Evolutionary conservation across 1,140 invertebrate species (phyloP), one percentile per base, ranked within the genome.

Genomic region (Dendrolimus kikuchii): DNA sequence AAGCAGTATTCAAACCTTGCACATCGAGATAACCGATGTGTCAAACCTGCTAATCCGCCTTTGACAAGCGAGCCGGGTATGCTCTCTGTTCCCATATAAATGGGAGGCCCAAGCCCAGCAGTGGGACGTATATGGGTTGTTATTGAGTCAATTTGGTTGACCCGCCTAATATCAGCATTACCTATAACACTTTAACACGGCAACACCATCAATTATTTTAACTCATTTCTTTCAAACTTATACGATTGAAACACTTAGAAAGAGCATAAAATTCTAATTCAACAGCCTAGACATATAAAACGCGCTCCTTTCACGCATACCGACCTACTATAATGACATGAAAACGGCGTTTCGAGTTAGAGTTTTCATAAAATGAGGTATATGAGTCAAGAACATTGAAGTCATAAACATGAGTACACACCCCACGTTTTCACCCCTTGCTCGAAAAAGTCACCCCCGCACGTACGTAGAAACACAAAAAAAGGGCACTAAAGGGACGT

Each of bases 341-440:
- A 72, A 74, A 73, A 73, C 68, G 70, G 66, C 74, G 77, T 68
- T 78, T 71, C 64, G 59, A 77, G 65, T 41, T 68, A 75, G 68
- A 77, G 69, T 79, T 80, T 85, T 81, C 74, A 81, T 81, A 82
- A 81, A 81, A 84, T 68, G 69, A 78, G 79, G 74, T 78, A 85
- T 82, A 73, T 82, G 79, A 82, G 79, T 81, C 81, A 82, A 82
- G 79, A 85, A 81, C 81, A 82, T 77, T 68, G 71, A 56, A 74
- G 68, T 71, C 70, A 76, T 81, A 85, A 85, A 81, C 79, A 80
- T 71, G 68, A 71, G 59, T 51, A 59, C 70, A 81, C 78, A 81
- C 80, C 81, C 80, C 68, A 81, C 73, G 62, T 59, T 53, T 69
- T 81, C 81, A 85, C 81, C 81, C 81, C 77, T 85, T 83, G 69